phyloP scores from a whole-genome alignment of 2,888 invertebrate genomes.

The Drosophila neonasuta region DNA sequence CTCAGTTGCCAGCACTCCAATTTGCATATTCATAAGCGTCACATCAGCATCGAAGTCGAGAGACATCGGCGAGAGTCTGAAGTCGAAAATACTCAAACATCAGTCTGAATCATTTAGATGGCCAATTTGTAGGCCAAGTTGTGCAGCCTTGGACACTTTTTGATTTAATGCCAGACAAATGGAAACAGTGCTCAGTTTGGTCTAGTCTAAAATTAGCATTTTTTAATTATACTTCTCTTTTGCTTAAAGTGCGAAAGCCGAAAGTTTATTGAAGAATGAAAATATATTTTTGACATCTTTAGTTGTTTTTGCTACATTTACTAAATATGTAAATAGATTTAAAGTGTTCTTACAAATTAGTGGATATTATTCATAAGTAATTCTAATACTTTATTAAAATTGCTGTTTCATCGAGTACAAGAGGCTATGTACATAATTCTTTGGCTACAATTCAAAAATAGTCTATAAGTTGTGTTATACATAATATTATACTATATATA shows the following conservation, averaged over 20 bases:
- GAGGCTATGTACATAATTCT: no score
- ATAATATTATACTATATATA: no score
- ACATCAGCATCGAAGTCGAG: neutral
- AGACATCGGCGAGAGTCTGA: constrained; percentile 7
- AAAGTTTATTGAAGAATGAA: neutral
- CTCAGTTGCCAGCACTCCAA: constrained; percentile 7
- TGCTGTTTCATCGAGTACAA: no score
- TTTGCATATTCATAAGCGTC: constrained; percentile 65
- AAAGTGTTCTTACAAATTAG: no score
- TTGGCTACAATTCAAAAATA: no score
- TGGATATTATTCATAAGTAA: no score
- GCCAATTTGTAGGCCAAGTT: constrained; percentile 49
- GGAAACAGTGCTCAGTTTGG: constrained; percentile 3
- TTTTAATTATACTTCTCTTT: constrained; percentile 4
- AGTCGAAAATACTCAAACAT: constrained; percentile 8
- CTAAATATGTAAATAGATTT: no score
- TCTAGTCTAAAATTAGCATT: neutral
- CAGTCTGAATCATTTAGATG: constrained; percentile 37
- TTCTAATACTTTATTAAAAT: no score
- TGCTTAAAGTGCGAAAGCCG: no score
- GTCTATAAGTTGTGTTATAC: no score
- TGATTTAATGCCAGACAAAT: constrained; percentile 42
- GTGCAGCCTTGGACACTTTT: constrained; percentile 37
- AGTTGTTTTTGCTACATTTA: neutral
- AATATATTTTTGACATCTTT: neutral